Percentiles rank a stretch among this genome's conserved stretches.
Evolutionary conservation across 2,113 vertebrate species (phyloP).

Genomic region (Loxodonta africana): DNA sequence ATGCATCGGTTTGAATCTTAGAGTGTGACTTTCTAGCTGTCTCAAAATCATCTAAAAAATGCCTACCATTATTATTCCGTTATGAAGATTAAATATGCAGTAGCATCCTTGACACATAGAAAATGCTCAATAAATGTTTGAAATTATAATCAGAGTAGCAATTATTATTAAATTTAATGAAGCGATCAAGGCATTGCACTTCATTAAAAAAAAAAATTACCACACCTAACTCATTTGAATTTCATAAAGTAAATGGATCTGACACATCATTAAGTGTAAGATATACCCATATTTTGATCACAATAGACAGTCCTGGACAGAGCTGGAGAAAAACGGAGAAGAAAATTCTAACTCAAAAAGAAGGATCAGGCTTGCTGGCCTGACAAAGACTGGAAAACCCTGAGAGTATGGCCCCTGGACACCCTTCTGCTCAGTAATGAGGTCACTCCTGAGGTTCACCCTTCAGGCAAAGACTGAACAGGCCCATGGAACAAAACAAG

Average conservation of each 20-base stretch:
- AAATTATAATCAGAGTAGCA: neutral
- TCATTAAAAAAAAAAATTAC: neutral
- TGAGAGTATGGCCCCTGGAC: too few relatives aligned
- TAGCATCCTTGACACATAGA: neutral
- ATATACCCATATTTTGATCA: neutral
- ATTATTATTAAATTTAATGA: neutral
- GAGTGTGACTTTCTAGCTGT: neutral
- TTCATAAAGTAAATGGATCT: slow-evolving; percentile 1
- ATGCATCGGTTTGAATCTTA: neutral
- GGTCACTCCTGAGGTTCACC: too few relatives aligned
- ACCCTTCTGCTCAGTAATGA: too few relatives aligned
- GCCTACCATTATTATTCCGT: neutral
- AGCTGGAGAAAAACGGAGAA: too few relatives aligned
- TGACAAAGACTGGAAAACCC: too few relatives aligned
- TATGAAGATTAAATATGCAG: neutral
- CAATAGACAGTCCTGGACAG: too few relatives aligned
- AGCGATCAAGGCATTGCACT: neutral
- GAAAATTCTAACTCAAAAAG: too few relatives aligned
- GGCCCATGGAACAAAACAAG: too few relatives aligned
- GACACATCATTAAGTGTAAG: neutral
- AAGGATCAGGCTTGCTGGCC: too few relatives aligned
- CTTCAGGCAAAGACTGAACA: too few relatives aligned
- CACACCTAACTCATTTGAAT: neutral
- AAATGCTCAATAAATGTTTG: neutral
- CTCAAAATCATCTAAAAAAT: slow-evolving; percentile 41